Percentiles rank a stretch among this genome's conserved stretches.
Evolutionary conservation across 2,888 invertebrate genomes (phyloP).

Genomic region (Drosophila trichaetosa): DNA sequence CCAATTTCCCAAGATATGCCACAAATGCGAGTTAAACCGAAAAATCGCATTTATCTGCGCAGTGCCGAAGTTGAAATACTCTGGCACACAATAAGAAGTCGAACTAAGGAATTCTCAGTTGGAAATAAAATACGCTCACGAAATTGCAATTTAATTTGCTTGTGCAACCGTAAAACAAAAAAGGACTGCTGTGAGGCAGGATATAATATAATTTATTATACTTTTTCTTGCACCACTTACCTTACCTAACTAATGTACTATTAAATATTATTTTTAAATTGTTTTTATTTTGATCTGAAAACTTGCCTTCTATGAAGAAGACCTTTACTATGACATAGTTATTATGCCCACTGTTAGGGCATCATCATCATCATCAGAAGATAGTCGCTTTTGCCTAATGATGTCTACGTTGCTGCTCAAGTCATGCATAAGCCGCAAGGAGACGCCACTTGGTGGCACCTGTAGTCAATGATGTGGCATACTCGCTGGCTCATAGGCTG

Average conservation of each 20-base stretch:
- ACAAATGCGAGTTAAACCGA: background rate
- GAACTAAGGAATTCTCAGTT: background rate
- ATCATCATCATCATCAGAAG: slow-evolving; percentile 8
- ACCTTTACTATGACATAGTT: background rate
- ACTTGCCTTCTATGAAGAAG: background rate
- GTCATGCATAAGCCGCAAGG: slow-evolving; percentile 51
- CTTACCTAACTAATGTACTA: too few relatives aligned
- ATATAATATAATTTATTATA: background rate
- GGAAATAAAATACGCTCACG: background rate
- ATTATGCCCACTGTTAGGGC: background rate
- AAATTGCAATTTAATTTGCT: background rate
- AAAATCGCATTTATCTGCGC: background rate
- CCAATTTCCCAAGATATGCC: slow-evolving; percentile 53
- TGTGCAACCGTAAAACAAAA: background rate
- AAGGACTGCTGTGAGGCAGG: background rate
- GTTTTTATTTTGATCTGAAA: background rate
- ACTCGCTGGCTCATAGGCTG: background rate
- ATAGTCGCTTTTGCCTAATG: slow-evolving; percentile 60
- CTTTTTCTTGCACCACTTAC: background rate
- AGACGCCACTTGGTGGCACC: slow-evolving; percentile 39
- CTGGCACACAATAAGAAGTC: background rate
- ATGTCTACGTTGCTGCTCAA: slow-evolving; percentile 56
- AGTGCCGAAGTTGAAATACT: background rate
- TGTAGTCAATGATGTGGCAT: slow-evolving; percentile 51
- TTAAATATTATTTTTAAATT: too few relatives aligned